Conservation (phyloP, 2,888 invertebrate genomes). For the Eupithecia exiguata region DNA sequence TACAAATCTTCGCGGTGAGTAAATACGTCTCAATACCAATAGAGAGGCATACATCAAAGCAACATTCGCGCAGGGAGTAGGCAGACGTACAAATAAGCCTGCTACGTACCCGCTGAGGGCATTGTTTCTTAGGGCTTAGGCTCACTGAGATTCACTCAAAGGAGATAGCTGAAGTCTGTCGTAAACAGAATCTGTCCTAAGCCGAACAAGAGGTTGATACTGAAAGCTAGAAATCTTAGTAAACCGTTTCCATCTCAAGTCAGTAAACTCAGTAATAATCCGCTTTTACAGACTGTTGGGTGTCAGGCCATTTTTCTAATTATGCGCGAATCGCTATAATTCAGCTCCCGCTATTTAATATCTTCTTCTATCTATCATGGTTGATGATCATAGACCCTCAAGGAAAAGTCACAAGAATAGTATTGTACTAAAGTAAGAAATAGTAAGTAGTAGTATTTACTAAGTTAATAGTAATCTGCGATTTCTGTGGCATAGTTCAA, state of each 20-base stretch:
- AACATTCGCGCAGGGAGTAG: constrained; percentile 15
- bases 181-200: not conserved
- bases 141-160: not conserved
- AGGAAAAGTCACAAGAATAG: too few species aligned
- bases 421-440: too few species aligned
- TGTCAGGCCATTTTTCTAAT: not conserved
- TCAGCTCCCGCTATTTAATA: too few species aligned
- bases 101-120: constrained; percentile 18
- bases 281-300: not conserved
- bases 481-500: not conserved
- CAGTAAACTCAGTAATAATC: not conserved
- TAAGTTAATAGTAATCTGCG: not conserved
- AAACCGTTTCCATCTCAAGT: not conserved
- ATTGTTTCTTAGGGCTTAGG: constrained; percentile 12
- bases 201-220: not conserved
- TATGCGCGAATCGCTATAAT: not conserved
- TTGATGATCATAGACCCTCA: too few species aligned
- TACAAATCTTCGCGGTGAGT: constrained; percentile 11
- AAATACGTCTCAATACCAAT: constrained; percentile 15
- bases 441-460: too few species aligned
- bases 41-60: constrained; percentile 22
- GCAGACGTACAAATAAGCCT: constrained; percentile 29
- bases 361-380: too few species aligned
- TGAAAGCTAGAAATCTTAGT: not conserved
- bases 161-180: not conserved